These are phyloP conservation scores for Oreotrochilus melanogaster DNA, from an alignment of 2,113 vertebrate species.

Conservation along the genomic window DNA sequence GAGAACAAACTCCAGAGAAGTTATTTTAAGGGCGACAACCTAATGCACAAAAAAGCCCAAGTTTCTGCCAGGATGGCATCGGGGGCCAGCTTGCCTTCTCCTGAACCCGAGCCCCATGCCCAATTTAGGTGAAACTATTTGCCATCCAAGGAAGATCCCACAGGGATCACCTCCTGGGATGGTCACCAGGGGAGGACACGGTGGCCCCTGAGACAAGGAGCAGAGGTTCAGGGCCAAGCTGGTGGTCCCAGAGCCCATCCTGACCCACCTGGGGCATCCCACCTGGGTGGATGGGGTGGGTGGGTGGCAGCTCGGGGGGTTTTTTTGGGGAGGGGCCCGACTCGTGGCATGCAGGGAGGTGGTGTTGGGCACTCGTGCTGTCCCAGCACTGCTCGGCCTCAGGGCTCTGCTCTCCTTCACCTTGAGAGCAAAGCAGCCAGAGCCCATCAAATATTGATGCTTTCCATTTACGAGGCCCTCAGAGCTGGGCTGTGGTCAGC, in stretches of 20 bases:
- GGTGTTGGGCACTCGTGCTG: fast-evolving
- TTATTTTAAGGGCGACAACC: conserved; percentile 51
- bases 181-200: fast-evolving
- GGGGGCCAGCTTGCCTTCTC: neutral
- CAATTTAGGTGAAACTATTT: conserved; percentile 40
- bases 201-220: fast-evolving
- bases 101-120: neutral
- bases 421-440: neutral
- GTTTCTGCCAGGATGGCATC: conserved; percentile 20
- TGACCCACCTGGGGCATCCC: neutral
- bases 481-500: neutral
- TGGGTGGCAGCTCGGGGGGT: fast-evolving
- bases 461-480: neutral
- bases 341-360: neutral
- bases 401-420: neutral
- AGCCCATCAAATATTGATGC: neutral
- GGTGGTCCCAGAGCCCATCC: too few species aligned
- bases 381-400: fast-evolving
- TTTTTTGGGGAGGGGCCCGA: neutral
- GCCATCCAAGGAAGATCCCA: neutral
- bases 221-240: neutral
- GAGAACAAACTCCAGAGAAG: neutral
- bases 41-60: conserved; percentile 24
- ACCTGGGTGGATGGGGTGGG: neutral
- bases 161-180: neutral